These are phyloP conservation scores for Tragelaphus scriptus DNA, from an alignment of 2,113 vertebrate species.

Conservation along the genomic window DNA sequence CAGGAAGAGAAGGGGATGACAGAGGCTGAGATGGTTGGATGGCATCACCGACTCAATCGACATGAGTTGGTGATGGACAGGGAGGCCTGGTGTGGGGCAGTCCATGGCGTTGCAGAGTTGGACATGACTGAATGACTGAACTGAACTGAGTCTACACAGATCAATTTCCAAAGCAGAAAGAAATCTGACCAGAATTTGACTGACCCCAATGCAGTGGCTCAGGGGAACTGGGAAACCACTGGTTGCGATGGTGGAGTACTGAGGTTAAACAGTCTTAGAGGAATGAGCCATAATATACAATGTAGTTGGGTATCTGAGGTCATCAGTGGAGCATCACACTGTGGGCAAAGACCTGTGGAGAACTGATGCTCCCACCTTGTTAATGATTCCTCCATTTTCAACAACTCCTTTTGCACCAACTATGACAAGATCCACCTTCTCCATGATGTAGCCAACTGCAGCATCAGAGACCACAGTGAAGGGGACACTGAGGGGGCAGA, in stretches of 20 bases:
- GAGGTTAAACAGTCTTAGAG: neutral
- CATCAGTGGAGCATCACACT: neutral
- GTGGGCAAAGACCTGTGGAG: neutral
- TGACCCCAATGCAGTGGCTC: neutral
- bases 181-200: neutral
- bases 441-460: constrained; percentile 95
- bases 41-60: neutral
- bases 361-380: constrained; percentile 79
- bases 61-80: neutral
- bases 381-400: constrained; percentile 97
- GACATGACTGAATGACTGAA: fast-evolving
- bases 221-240: neutral
- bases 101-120: fast-evolving
- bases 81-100: neutral
- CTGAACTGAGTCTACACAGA: neutral
- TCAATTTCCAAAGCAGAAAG: neutral
- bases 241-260: neutral
- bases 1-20: neutral
- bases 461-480: constrained; percentile 94
- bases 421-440: constrained; percentile 95
- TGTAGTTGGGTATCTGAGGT: neutral
- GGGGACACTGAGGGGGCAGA: constrained; percentile 89
- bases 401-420: constrained; percentile 97
- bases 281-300: neutral
- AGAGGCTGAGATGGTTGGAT: neutral